Evolutionary conservation across 2,113 vertebrate genomes (phyloP).

Genomic region (Mesocricetus auratus): DNA sequence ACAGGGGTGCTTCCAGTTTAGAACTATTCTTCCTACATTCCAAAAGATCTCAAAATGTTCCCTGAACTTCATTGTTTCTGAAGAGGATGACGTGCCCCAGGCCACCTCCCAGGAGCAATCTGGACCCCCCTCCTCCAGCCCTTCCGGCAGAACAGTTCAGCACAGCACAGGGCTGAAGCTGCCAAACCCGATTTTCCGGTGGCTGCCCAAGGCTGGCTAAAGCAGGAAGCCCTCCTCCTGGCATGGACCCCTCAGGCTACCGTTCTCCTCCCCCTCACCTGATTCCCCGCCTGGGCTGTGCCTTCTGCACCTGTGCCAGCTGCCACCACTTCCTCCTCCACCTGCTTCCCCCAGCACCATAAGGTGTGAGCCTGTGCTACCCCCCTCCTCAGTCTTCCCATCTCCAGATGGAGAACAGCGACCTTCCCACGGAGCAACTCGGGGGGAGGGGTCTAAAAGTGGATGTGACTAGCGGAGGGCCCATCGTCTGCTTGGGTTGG

Average conservation of each 20-base stretch:
- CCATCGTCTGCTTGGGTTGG: background rate
- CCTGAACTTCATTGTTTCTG: background rate
- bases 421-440: background rate
- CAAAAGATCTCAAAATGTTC: conserved; percentile 4
- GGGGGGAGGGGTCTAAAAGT: background rate
- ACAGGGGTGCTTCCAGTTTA: background rate
- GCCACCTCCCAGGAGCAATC: conserved; percentile 20
- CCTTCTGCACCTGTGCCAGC: background rate
- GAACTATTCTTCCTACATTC: background rate
- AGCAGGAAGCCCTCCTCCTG: conserved; percentile 46
- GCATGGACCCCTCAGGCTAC: background rate
- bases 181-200: conserved; percentile 78
- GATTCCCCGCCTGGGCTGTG: background rate
- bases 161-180: background rate
- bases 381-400: background rate
- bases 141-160: background rate
- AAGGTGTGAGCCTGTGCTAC: background rate
- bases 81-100: background rate
- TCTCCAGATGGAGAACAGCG: background rate
- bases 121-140: conserved; percentile 38
- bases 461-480: background rate
- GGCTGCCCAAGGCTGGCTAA: conserved; percentile 57
- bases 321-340: conserved; percentile 9
- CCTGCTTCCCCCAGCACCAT: background rate
- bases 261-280: background rate